phyloP scores from a whole-genome alignment of 2,113 vertebrate genomes.

The Elanus axillaris region DNA sequence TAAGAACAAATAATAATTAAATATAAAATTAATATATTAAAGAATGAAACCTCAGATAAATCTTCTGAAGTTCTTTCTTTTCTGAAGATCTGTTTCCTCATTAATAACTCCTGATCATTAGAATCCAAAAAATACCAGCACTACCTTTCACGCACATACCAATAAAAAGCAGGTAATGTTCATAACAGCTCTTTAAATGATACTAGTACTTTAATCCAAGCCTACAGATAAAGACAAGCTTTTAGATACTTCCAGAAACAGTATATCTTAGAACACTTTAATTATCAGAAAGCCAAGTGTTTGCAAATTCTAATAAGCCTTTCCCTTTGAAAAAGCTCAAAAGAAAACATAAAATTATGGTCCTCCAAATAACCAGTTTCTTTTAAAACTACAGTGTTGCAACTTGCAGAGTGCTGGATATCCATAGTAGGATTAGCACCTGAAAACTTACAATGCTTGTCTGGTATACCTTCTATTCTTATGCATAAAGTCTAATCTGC shows the following conservation, averaged over 20 bases:
- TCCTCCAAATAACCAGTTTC: background rate
- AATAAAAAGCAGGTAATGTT: background rate
- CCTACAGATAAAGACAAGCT: background rate
- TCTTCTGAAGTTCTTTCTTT: background rate
- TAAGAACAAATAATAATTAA: slow-evolving; percentile 64
- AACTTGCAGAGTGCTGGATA: background rate
- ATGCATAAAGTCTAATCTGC: background rate
- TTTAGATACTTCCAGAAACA: background rate
- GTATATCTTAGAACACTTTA: background rate
- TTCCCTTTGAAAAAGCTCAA: background rate
- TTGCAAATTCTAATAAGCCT: background rate
- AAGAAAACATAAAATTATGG: background rate
- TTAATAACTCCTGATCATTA: background rate
- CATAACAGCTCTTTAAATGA: background rate
- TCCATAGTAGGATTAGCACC: background rate
- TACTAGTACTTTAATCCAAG: background rate
- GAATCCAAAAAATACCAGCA: background rate
- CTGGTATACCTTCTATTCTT: background rate
- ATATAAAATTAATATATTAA: background rate
- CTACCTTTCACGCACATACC: background rate
- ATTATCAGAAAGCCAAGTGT: background rate
- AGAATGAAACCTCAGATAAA: background rate
- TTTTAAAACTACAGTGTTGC: background rate
- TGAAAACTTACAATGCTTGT: background rate
- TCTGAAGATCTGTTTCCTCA: background rate